Evolutionary conservation across 2,888 invertebrate genomes (phyloP), one percentile per base, ranked within the genome.

Genomic region (Plagiodera versicolora): DNA sequence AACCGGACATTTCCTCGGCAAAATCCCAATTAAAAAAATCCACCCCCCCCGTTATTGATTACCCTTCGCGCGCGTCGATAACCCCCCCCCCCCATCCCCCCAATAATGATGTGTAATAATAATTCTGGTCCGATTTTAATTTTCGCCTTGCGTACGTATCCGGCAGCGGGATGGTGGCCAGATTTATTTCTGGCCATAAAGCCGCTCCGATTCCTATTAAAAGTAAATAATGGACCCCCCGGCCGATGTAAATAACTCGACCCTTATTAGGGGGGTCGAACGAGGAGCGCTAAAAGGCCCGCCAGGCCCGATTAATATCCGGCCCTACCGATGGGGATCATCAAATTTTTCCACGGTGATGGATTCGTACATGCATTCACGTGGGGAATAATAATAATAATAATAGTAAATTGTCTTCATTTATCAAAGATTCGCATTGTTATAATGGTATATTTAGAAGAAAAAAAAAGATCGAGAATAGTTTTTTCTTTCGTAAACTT

Each of bases 141-240:
- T 39, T 39, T 39, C 39, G 39, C 39, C 14, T 14, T 14, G 39
- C 32, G 11, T 9, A 32, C 11, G 4, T 6, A 39, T 39, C 39
- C 39, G 39, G 39, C 39, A 3, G 39, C 39, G 10, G 39, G n/a
- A 39, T 14, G 14, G 39, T 39, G 54, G 60, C 72, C 72, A 73
- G 74, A 77, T 77, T 78, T 75, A 77, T 77, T 74, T 72, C 65
- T 47, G 69, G 67, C 72, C 73, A 76, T 77, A 77, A 77, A 77
- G 73, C 72, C 73, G 72, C 75, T 71, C 71, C 75, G 76, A 76
- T 77, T 77, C 75, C 77, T 76, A 77, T 78, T 78, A 78, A 77
- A 77, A 77, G 77, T 77, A 78, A 78, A 78, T 78, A 77, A 78
- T 78, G 76, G 76, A 77, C 76, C 75, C 77, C 77, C 71, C 67